Evolutionary conservation across 2,113 vertebrate species (phyloP).

Genomic region (Hypanus sabinus): DNA sequence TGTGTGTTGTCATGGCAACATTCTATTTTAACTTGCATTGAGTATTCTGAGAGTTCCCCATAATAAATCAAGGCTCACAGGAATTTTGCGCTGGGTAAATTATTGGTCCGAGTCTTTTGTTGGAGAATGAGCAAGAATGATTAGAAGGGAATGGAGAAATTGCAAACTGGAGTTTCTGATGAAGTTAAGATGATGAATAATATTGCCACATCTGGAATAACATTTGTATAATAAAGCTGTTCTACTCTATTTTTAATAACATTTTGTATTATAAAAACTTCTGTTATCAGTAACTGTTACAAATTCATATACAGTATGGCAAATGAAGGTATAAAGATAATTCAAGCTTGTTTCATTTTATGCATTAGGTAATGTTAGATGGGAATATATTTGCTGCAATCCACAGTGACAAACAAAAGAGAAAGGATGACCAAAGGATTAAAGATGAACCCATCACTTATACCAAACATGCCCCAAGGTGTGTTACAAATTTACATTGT

Average conservation of each 20-base stretch:
- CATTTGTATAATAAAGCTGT: neutral
- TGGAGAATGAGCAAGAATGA: too few relatives aligned
- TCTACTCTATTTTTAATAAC: neutral
- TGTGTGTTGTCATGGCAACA: neutral
- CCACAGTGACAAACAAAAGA: constrained; percentile 41
- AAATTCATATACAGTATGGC: neutral
- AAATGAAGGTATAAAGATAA: neutral
- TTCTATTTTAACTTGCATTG: neutral
- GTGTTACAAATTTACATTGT: constrained; percentile 21
- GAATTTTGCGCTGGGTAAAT: too few relatives aligned
- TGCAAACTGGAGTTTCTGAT: neutral
- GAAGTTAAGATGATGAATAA: neutral
- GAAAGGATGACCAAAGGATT: constrained; percentile 38
- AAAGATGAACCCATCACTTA: constrained; percentile 42
- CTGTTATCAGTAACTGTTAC: neutral
- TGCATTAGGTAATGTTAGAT: constrained; percentile 72
- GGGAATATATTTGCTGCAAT: constrained; percentile 57
- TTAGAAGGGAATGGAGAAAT: too few relatives aligned
- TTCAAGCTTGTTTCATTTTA: constrained; percentile 14
- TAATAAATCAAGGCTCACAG: neutral
- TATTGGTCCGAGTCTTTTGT: too few relatives aligned
- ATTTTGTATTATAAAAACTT: neutral
- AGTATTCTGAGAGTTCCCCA: neutral
- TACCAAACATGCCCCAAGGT: constrained; percentile 71
- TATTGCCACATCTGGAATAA: neutral